These are phyloP conservation scores for Silvanus unidentatus DNA, from an alignment of 2,888 invertebrate species.

Conservation along the genomic window DNA sequence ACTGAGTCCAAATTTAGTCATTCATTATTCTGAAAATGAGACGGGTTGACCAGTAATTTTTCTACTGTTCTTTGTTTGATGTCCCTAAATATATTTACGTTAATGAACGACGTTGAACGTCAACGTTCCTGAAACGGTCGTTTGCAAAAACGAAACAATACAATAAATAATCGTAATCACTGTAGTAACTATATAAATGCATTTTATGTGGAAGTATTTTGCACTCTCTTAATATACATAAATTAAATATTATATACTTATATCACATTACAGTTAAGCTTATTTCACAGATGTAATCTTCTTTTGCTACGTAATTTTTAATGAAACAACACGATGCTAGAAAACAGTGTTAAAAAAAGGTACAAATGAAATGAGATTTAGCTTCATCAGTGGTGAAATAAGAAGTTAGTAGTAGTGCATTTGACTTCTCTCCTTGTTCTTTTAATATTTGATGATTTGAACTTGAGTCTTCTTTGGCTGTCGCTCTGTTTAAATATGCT, in stretches of 20 bases:
- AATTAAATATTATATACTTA: too few species aligned
- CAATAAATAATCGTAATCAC: too few species aligned
- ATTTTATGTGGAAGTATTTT: too few species aligned
- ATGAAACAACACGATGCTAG: too few species aligned
- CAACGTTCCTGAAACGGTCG: background rate
- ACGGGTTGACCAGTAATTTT: constrained; percentile 1
- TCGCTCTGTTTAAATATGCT: constrained; percentile 18
- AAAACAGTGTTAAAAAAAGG: background rate
- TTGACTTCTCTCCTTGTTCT: constrained; percentile 12
- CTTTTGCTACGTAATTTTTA: too few species aligned
- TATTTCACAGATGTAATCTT: too few species aligned
- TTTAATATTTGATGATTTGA: constrained; percentile 24
- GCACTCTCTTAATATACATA: too few species aligned
- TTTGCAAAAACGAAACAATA: too few species aligned
- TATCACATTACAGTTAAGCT: too few species aligned
- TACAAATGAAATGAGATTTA: constrained; percentile 4
- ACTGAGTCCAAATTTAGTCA: constrained; percentile 15
- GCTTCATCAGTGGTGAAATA: constrained; percentile 4
- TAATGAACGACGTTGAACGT: constrained; percentile 5
- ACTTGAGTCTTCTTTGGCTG: constrained; percentile 20
- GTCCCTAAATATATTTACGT: constrained; percentile 3
- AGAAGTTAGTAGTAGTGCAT: constrained; percentile 6
- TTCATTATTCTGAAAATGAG: constrained; percentile 16
- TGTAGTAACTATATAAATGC: too few species aligned
- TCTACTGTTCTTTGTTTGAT: constrained; percentile 5